A percentile compares a stretch with the other conserved stretches of the same genome.
phyloP scores from a whole-genome alignment of 2,113 vertebrate species.

The Scolopax mira region DNA sequence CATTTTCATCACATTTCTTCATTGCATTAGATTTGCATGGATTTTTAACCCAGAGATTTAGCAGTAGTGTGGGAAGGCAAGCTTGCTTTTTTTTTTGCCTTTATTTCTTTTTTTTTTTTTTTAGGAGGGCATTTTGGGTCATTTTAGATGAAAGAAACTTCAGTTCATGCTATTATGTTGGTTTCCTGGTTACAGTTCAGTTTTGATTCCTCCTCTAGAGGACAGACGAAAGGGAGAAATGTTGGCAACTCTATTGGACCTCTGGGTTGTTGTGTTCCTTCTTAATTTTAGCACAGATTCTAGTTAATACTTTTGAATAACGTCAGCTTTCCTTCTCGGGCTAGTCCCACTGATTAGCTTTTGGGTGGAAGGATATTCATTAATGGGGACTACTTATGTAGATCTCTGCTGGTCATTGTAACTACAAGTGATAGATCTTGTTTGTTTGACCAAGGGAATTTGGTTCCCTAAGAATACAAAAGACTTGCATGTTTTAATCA shows the following conservation, averaged over 20 bases:
- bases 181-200: conserved; percentile 26
- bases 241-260: not conserved
- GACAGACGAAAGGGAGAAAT: not conserved
- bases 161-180: conserved; percentile 1
- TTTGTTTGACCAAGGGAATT: not conserved
- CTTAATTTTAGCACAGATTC: conserved; percentile 8
- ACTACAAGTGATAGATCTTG: not conserved
- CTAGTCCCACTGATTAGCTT: not conserved
- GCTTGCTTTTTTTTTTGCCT: not conserved
- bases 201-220: conserved; percentile 1
- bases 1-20: conserved; percentile 57
- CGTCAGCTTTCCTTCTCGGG: not conserved
- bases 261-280: not conserved
- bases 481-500: not conserved
- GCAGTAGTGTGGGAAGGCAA: conserved; percentile 1
- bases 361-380: not conserved
- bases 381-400: not conserved
- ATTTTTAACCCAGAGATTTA: conserved; percentile 47
- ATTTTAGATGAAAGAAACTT: conserved; percentile 46
- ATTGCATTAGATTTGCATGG: conserved; percentile 56
- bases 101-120: not conserved
- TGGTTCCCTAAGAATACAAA: not conserved
- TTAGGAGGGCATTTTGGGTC: conserved; percentile 23
- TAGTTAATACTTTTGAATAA: not conserved
- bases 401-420: not conserved